Conservation (phyloP, 2,888 invertebrate species). For the Hirtodrosophila histrioides region DNA sequence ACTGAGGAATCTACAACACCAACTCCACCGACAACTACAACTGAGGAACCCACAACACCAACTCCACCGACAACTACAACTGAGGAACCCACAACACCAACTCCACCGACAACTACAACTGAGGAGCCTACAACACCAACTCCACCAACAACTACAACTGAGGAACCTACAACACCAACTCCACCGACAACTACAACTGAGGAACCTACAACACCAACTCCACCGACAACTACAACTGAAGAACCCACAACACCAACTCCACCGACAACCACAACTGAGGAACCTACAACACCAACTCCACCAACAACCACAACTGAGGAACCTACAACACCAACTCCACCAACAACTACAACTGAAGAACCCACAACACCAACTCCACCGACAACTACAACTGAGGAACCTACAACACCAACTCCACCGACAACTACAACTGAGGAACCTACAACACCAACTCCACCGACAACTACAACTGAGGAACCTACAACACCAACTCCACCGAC, state of each 20-base stretch:
- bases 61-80: background rate
- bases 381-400: background rate
- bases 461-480: background rate
- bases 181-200: constrained; percentile 1
- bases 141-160: background rate
- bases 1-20: background rate
- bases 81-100: background rate
- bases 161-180: background rate
- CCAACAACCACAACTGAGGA: background rate
- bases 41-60: background rate
- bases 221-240: constrained; percentile 3
- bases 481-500: background rate
- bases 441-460: background rate
- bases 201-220: background rate
- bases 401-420: background rate
- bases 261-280: background rate
- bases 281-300: background rate
- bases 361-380: background rate
- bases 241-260: constrained; percentile 1
- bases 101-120: background rate
- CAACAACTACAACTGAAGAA: background rate
- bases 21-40: background rate
- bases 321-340: background rate
- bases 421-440: background rate
- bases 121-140: background rate